Evolutionary conservation across 2,888 invertebrate genomes (phyloP).

Genomic region (Limnephilus lunatus): DNA sequence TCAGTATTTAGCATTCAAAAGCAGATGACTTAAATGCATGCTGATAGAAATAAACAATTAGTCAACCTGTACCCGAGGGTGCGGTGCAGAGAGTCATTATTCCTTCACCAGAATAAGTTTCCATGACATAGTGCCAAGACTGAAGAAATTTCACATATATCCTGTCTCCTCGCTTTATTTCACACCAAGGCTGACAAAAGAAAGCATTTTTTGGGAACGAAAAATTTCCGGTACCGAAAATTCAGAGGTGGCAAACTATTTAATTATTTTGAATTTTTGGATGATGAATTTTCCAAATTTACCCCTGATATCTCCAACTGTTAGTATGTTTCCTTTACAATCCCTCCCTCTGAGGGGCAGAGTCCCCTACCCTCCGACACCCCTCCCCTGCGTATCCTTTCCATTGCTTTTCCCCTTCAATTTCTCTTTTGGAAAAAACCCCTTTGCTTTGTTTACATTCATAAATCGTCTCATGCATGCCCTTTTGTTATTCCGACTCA

Average conservation of each 20-base stretch:
- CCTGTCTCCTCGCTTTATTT: background rate
- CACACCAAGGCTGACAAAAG: background rate
- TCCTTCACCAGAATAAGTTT: background rate
- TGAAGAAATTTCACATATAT: background rate
- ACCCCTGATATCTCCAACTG: too few species aligned
- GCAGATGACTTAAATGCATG: background rate
- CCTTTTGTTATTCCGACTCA: background rate
- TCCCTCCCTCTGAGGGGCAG: too few species aligned
- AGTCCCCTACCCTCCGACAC: too few species aligned
- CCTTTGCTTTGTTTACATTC: background rate
- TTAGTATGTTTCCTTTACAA: too few species aligned
- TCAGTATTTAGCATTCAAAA: background rate
- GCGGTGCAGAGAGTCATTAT: background rate
- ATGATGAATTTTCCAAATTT: too few species aligned
- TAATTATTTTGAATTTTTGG: background rate
- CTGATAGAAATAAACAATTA: background rate
- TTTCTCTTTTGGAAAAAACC: too few species aligned
- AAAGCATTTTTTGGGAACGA: background rate
- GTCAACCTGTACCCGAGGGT: background rate
- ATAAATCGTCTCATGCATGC: too few species aligned
- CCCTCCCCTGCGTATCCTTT: too few species aligned
- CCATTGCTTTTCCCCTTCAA: too few species aligned
- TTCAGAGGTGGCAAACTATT: background rate
- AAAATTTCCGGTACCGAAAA: background rate
- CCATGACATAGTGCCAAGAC: slow-evolving; percentile 2